phyloP scores from a whole-genome alignment of 1,140 invertebrate species.

The Hestina assimilis region DNA sequence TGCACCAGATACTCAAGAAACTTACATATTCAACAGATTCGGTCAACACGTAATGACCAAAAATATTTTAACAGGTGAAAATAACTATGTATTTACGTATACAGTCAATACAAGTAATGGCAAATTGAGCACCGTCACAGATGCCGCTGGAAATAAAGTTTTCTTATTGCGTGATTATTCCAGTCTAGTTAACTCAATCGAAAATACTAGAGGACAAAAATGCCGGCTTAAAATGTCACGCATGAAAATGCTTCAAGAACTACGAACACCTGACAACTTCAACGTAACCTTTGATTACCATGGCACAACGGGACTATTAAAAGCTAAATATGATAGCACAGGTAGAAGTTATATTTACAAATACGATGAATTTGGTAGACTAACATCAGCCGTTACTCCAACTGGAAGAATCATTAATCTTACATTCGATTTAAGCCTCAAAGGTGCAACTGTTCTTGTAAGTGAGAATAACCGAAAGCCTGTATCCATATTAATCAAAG shows the following conservation, averaged over 20 bases:
- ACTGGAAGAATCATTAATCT: slow-evolving; percentile 93
- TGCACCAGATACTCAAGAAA: slow-evolving; percentile 96
- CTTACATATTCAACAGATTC: slow-evolving; percentile 97
- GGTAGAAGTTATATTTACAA: slow-evolving; percentile 96
- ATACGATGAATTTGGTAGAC: slow-evolving; percentile 95
- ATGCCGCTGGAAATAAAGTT: slow-evolving; percentile 95
- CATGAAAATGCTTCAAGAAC: slow-evolving; percentile 92
- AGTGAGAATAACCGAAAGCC: slow-evolving; percentile 90
- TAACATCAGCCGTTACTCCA: slow-evolving; percentile 93
- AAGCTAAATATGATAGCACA: slow-evolving; percentile 92
- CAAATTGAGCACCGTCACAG: slow-evolving; percentile 94
- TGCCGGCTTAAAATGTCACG: slow-evolving; percentile 92
- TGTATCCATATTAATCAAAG: slow-evolving; percentile 91
- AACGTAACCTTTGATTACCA: slow-evolving; percentile 96
- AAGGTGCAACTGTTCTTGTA: slow-evolving; percentile 92
- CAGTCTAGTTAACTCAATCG: slow-evolving; percentile 93
- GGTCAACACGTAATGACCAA: slow-evolving; percentile 95
- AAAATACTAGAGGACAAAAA: slow-evolving; percentile 96
- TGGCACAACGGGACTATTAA: slow-evolving; percentile 91
- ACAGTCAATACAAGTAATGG: slow-evolving; percentile 98
- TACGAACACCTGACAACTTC: slow-evolving; percentile 94
- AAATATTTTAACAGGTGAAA: slow-evolving; percentile 95
- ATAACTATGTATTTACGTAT: slow-evolving; percentile 95
- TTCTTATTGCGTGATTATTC: slow-evolving; percentile 93
- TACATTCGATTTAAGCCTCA: slow-evolving; percentile 91